Evolutionary conservation across 2,888 invertebrate species (phyloP), one percentile per base, ranked within the genome.

Genomic region (Muscina levida): DNA sequence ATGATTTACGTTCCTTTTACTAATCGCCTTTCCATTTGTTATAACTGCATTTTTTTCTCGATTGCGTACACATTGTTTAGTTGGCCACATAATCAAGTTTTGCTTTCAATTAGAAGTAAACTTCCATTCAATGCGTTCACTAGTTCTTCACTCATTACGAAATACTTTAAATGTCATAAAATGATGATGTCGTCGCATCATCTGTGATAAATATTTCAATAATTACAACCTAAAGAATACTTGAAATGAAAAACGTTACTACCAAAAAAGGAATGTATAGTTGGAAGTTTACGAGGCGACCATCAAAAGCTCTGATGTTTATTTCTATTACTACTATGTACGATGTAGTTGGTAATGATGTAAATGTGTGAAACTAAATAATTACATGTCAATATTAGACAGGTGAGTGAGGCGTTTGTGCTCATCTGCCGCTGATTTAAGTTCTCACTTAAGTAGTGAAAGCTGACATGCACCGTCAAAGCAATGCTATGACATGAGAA

Each of bases 81-180:
- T n/a, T n/a, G n/a, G n/a, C n/a, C n/a, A n/a, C n/a, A n/a, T n/a
- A n/a, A n/a, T n/a, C n/a, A n/a, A n/a, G n/a, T n/a, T n/a, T n/a
- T n/a, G n/a, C n/a, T n/a, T n/a, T n/a, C n/a, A n/a, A n/a, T n/a
- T n/a, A n/a, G n/a, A 31, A 31, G 4, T 31, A 31, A 31, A 31
- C 31, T 31, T 31, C 31, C 31, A 31, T 53, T 24, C 3, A 22
- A 22, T 22, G 13, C 10, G 53, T 24, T 24, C 24, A 53, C 53
- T 24, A 22, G 22, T 24, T 53, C 11, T 13, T 53, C 53, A 53
- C 22, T 22, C 53, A 53, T 53, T 26, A 15, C 24, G 19, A 42
- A 51, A 68, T 53, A 19, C 37, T 22, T 39, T 39, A 42, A 68
- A 68, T 68, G 68, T 68, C 53, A 56, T 13, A 51, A 8, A 19